Percentiles rank a stretch among this genome's conserved stretches.
phyloP scores from a whole-genome alignment of 2,797 vertebrate species.

The Oophaga sylvatica region DNA sequence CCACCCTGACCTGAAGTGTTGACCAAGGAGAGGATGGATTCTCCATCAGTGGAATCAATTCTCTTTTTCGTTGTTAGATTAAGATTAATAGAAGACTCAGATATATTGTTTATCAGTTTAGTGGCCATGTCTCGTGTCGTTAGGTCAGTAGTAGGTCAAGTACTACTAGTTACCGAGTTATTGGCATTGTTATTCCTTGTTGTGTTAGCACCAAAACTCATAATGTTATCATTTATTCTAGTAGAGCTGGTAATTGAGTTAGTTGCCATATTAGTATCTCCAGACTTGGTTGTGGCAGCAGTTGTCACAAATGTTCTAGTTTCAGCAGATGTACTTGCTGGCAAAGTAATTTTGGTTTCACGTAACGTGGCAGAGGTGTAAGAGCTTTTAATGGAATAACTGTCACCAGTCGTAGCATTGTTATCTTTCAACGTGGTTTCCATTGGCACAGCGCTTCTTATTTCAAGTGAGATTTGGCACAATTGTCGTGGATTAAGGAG shows the following conservation, averaged over 20 bases:
- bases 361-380: neutral
- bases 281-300: neutral
- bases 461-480: neutral
- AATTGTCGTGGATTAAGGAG: neutral
- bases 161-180: neutral
- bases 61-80: neutral
- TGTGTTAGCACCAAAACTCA: neutral
- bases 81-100: neutral
- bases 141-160: neutral
- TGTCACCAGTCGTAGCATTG: neutral
- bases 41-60: neutral
- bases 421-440: neutral
- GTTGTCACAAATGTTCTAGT: neutral
- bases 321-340: neutral
- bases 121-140: neutral
- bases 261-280: neutral
- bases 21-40: neutral
- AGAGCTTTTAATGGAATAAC: neutral
- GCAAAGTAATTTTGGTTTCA: neutral
- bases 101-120: neutral
- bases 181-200: neutral
- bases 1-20: neutral
- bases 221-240: neutral
- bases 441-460: neutral
- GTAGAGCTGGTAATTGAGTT: neutral